Conservation (phyloP, 1,140 invertebrate genomes). For the Dendroctonus valens region DNA sequence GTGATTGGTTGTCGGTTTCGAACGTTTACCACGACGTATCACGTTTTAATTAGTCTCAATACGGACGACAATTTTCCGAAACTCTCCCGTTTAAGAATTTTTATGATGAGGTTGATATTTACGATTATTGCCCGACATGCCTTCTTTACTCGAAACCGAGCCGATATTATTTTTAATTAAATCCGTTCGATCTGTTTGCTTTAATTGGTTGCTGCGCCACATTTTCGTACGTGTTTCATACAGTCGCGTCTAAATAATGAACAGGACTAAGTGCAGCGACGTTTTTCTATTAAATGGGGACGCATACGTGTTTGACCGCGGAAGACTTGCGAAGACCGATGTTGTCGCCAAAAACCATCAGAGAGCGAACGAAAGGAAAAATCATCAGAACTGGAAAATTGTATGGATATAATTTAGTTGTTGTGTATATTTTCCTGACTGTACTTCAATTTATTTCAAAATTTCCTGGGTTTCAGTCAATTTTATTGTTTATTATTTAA, state of each 20-base stretch:
- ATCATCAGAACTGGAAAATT: neutral
- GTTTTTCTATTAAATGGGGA: too few species aligned
- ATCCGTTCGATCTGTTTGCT: slow-evolving; percentile 6
- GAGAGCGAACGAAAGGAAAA: neutral
- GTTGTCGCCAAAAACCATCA: too few species aligned
- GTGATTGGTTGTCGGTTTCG: too few species aligned
- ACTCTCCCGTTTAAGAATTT: slow-evolving; percentile 18
- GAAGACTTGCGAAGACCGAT: too few species aligned
- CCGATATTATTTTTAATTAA: slow-evolving; percentile 20
- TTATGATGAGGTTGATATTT: slow-evolving; percentile 23
- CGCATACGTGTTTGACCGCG: too few species aligned
- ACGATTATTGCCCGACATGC: slow-evolving; percentile 17
- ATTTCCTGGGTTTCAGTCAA: too few species aligned
- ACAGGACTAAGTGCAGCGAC: too few species aligned
- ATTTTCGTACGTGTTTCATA: neutral
- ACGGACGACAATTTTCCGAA: slow-evolving; percentile 7
- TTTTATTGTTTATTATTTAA: too few species aligned
- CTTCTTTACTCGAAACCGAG: slow-evolving; percentile 1
- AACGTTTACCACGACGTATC: neutral
- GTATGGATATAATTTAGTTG: too few species aligned
- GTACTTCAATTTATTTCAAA: too few species aligned
- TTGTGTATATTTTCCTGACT: too few species aligned
- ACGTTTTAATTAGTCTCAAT: slow-evolving; percentile 8
- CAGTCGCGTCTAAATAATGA: too few species aligned
- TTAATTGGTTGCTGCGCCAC: slow-evolving; percentile 7